Evolutionary conservation across 2,888 invertebrate genomes (phyloP), one percentile per base, ranked within the genome.

Genomic region (Leptinotarsa peninsularis): DNA sequence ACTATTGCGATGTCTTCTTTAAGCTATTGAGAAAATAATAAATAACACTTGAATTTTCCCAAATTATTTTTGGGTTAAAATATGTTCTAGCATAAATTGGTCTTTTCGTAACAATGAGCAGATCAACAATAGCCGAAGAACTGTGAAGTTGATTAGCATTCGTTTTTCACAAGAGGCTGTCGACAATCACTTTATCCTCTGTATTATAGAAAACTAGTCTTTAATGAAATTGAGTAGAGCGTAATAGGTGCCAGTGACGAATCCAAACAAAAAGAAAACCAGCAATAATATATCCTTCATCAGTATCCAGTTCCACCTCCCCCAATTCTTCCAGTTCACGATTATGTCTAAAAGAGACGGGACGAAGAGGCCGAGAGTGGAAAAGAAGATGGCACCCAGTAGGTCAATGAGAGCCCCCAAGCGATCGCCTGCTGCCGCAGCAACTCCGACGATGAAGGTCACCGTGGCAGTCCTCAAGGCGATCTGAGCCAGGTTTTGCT

Each of bases 331-430:
- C 93, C 93, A 94, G 71, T 91, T 88, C 82, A 92, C 92, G 1
- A 95, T 91, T 0, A 93, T 93, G 83, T 96, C 94, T 3, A 94
- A 91, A 27, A 94, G 88, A 1, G 94, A 93, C 15, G 95, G 95
- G 1, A 94, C 91, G 33, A 93, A 90, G 7, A 95, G 90, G 0
- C 97, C 96, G 78, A 91, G 86, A 21, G 90, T 92, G 66, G 90
- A 93, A 86, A 91, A 91, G 84, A 92, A 93, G 81, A 91, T 90
- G 0, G 97, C 94, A 1, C 98, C 98, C 0, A 98, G 95, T 50
- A 98, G 88, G 71, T 96, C 94, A 86, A 98, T 97, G 85, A 98
- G 95, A 0, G 96, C 91, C 72, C 95, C 96, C 73, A 98, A 88
- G 78, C 95, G 91, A 1, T 97, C 96, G 13, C 98, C 93, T 0